These are phyloP conservation scores for Sesia apiformis DNA, from an alignment of 2,888 invertebrate genomes.

Conservation along the genomic window DNA sequence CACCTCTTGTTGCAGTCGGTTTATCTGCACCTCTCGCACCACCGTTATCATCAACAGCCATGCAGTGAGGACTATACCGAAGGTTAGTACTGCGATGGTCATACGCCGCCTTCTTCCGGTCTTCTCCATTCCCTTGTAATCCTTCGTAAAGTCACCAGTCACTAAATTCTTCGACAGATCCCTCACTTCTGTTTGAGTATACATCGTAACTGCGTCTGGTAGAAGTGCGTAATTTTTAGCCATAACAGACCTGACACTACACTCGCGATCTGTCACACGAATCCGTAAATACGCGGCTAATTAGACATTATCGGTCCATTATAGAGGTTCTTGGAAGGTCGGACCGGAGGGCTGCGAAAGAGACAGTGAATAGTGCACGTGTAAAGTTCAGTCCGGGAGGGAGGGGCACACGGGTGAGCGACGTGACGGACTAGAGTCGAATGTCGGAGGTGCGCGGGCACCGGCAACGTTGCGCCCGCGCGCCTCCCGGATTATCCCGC, in stretches of 20 bases:
- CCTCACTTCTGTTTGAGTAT: slow-evolving; percentile 50
- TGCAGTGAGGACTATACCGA: slow-evolving; percentile 24
- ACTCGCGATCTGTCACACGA: slow-evolving; percentile 33
- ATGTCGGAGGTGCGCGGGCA: slow-evolving; percentile 18
- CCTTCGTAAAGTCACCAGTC: slow-evolving; percentile 60
- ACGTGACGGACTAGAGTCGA: slow-evolving; percentile 34
- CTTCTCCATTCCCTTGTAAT: slow-evolving; percentile 42
- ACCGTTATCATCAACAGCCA: slow-evolving; percentile 50
- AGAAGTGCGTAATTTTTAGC: slow-evolving; percentile 57
- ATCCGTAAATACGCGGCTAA: slow-evolving; percentile 20
- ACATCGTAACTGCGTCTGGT: slow-evolving; percentile 46
- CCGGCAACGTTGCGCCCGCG: slow-evolving; percentile 12
- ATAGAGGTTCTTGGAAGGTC: slow-evolving; percentile 39
- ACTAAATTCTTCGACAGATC: slow-evolving; percentile 63
- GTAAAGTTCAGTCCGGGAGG: slow-evolving; percentile 15
- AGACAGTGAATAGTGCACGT: slow-evolving; percentile 27
- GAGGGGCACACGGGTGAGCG: slow-evolving; percentile 33
- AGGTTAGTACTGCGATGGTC: slow-evolving; percentile 27
- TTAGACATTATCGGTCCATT: slow-evolving; percentile 51
- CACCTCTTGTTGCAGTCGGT: slow-evolving; percentile 43
- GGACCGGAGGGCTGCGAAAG: slow-evolving; percentile 21
- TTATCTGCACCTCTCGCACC: slow-evolving; percentile 48
- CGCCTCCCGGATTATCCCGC: slow-evolving; percentile 2
- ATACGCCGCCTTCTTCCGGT: slow-evolving; percentile 11
- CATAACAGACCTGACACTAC: slow-evolving; percentile 45